Conservation (phyloP, 2,888 invertebrate genomes). For the Leptopterna dolabrata region DNA sequence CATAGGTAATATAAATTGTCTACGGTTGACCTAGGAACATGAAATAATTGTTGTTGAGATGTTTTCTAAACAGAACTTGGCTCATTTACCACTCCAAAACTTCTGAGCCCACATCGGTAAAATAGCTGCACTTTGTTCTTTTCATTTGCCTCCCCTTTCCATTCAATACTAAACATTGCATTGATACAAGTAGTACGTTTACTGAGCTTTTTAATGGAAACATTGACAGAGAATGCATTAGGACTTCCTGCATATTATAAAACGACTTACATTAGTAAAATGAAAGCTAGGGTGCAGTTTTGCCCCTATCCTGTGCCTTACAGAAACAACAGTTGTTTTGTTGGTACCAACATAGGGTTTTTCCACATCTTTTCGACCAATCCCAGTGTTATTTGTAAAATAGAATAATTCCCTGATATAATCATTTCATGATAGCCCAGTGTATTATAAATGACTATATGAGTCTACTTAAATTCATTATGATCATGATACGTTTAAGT, state of each 20-base stretch:
- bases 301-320: background rate
- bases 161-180: too few species aligned
- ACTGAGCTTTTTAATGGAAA: too few species aligned
- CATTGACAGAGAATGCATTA: background rate
- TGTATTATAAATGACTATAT: background rate
- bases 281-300: background rate
- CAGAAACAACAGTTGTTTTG: background rate
- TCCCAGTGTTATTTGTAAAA: background rate
- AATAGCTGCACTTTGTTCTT: too few species aligned
- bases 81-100: too few species aligned
- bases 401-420: background rate
- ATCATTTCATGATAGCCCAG: background rate
- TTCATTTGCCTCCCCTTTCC: too few species aligned
- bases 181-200: too few species aligned
- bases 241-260: background rate
- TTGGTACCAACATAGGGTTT: background rate
- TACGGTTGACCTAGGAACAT: too few species aligned
- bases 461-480: background rate
- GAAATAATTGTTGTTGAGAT: too few species aligned
- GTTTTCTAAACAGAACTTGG: too few species aligned
- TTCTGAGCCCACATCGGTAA: too few species aligned
- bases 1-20: too few species aligned
- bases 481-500: slow-evolving; percentile 24
- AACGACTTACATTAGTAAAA: background rate
- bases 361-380: background rate